phyloP scores from a whole-genome alignment of 2,113 vertebrate genomes.

The Camelus dromedarius region DNA sequence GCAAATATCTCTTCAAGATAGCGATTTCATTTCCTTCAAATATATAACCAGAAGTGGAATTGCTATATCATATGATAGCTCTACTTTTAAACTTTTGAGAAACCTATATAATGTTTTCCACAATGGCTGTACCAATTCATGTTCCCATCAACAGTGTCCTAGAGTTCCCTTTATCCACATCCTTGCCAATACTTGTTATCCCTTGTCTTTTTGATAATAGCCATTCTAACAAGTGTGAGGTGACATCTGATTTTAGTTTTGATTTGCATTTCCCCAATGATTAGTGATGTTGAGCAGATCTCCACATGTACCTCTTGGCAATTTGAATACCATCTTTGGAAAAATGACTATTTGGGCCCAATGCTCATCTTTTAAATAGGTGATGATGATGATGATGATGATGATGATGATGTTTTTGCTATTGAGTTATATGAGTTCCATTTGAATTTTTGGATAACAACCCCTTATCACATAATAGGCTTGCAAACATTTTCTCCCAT shows the following conservation, averaged over 20 bases:
- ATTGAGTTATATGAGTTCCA: not conserved
- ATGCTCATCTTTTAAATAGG: not conserved
- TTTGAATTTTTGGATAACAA: not conserved
- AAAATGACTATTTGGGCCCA: not conserved
- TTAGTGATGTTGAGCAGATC: not conserved
- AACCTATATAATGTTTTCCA: not conserved
- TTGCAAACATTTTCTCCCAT: not conserved
- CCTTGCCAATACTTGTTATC: not conserved
- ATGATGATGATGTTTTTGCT: not conserved
- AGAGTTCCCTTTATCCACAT: not conserved
- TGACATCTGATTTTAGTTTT: not conserved
- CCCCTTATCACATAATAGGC: not conserved
- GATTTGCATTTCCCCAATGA: not conserved
- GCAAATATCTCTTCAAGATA: not conserved
- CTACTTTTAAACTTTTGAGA: not conserved
- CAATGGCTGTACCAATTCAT: not conserved
- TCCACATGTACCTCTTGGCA: not conserved
- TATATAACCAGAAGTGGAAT: not conserved
- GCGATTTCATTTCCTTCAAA: not conserved
- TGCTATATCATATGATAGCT: not conserved
- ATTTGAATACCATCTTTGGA: not conserved
- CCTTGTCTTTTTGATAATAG: not conserved
- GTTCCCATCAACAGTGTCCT: too few relatives aligned
- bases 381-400: not conserved
- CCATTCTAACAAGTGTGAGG: not conserved